phyloP scores from a whole-genome alignment of 2,113 vertebrate genomes.

The Echinops telfairi region DNA sequence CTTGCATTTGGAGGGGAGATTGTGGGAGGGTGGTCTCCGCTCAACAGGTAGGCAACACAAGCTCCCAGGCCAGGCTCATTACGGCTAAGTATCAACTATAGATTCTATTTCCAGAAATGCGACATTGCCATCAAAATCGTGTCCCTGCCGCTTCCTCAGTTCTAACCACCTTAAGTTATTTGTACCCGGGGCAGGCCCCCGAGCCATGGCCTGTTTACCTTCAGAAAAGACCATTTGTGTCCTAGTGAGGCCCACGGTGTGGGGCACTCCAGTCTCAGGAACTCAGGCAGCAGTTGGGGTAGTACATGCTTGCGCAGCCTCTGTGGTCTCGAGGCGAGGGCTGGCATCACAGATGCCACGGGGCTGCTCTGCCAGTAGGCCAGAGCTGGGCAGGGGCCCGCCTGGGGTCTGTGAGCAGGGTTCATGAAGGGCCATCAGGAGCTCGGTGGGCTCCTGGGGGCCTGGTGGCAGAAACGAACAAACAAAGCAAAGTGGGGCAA shows the following conservation, averaged over 20 bases:
- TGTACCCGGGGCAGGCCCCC: conserved; percentile 61
- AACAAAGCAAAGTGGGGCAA: not conserved
- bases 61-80: conserved; percentile 68
- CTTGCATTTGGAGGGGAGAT: conserved; percentile 76
- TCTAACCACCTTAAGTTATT: conserved; percentile 73
- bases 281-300: no score
- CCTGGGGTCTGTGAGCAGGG: not conserved
- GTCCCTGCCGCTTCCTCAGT: conserved; percentile 74
- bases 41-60: conserved; percentile 85
- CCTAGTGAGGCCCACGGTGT: no score
- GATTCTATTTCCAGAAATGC: conserved; percentile 81
- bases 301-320: conserved; percentile 35
- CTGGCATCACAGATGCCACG: no score
- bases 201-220: conserved; percentile 58
- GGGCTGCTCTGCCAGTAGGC: not conserved
- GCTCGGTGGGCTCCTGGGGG: not conserved
- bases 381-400: not conserved
- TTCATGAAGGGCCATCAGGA: not conserved
- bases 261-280: no score
- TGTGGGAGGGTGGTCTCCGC: conserved; percentile 76
- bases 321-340: conserved; percentile 70
- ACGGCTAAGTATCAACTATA: conserved; percentile 70
- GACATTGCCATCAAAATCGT: conserved; percentile 81
- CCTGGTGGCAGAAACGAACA: conserved; percentile 15
- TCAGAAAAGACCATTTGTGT: conserved; percentile 34